These are phyloP conservation scores for Bellardia pandia DNA, from an alignment of 2,888 invertebrate species.

Conservation along the genomic window DNA sequence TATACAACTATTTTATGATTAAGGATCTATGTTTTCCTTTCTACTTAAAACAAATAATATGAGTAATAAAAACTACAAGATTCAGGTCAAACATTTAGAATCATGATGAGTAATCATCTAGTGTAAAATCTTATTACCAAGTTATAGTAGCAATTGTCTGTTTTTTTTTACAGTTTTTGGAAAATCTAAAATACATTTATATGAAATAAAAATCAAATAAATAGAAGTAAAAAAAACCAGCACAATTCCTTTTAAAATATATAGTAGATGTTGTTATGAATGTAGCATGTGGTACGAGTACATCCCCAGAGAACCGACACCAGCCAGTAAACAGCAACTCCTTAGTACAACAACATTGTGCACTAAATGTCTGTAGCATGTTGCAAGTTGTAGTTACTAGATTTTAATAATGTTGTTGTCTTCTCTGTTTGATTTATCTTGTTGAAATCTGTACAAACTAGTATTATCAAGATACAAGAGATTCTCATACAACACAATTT, in stretches of 20 bases:
- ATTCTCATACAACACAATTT: constrained; percentile 19
- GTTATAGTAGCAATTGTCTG: constrained; percentile 36
- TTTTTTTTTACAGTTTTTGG: background rate
- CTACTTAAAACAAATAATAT: constrained; percentile 30
- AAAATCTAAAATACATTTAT: constrained; percentile 49
- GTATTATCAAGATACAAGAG: constrained; percentile 49
- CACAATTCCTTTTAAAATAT: constrained; percentile 27
- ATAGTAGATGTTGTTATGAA: background rate
- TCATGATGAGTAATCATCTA: constrained; percentile 58
- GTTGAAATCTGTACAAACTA: constrained; percentile 58
- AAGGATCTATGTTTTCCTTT: constrained; percentile 15
- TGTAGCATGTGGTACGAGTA: background rate
- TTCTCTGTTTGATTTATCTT: constrained; percentile 69
- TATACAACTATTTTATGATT: constrained; percentile 15
- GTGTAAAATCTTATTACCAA: constrained; percentile 57
- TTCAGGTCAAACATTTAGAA: constrained; percentile 66
- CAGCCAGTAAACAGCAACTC: constrained; percentile 25
- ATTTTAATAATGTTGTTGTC: constrained; percentile 70
- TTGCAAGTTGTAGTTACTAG: constrained; percentile 43
- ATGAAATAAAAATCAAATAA: constrained; percentile 37
- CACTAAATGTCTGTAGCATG: constrained; percentile 22
- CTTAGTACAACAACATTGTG: constrained; percentile 23
- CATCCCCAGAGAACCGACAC: constrained; percentile 50
- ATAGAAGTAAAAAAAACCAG: background rate
- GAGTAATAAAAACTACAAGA: constrained; percentile 32